phyloP scores from a whole-genome alignment of 2,797 vertebrate genomes.

The Natrix natrix region DNA sequence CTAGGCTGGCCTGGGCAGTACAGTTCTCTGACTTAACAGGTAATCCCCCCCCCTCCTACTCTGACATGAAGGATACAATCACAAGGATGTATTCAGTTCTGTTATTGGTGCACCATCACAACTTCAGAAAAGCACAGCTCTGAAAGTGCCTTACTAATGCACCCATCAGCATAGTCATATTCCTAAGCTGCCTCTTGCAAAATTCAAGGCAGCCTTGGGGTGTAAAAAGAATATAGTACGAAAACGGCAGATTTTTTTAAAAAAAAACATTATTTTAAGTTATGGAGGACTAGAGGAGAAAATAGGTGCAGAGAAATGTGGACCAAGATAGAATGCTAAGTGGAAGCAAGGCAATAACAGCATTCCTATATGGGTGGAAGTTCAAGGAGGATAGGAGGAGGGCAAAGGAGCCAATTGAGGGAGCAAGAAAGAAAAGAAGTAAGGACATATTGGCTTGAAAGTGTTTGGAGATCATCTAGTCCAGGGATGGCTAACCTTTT shows the following conservation, averaged over 20 bases:
- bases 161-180: neutral
- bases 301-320: neutral
- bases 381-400: neutral
- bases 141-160: neutral
- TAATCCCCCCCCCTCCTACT: neutral
- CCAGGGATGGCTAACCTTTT: too few relatives aligned
- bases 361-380: neutral
- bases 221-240: neutral
- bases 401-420: neutral
- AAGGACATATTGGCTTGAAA: neutral
- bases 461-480: neutral
- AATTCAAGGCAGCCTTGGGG: neutral
- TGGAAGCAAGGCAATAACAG: neutral
- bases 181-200: neutral
- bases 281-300: neutral
- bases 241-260: neutral
- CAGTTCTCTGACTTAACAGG: neutral
- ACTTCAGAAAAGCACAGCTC: neutral
- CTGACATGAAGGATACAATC: neutral
- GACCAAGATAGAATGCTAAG: neutral
- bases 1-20: neutral
- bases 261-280: neutral
- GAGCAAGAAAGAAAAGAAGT: neutral
- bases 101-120: neutral
- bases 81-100: neutral